These are phyloP conservation scores for Muntiacus reevesi DNA, from an alignment of 2,113 vertebrate species.

Conservation along the genomic window DNA sequence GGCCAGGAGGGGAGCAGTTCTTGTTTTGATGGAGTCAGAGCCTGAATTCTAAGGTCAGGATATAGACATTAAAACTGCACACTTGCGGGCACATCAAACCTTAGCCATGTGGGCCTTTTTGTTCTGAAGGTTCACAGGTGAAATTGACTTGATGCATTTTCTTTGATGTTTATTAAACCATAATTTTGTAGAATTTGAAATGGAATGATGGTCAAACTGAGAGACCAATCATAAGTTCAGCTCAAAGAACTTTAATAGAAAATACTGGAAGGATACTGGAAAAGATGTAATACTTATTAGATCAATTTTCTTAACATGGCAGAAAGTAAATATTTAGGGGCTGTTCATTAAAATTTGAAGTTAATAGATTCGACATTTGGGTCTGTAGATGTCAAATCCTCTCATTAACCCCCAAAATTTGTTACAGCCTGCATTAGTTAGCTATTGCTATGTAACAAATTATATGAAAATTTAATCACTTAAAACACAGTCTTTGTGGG, in stretches of 20 bases:
- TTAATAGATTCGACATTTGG: neutral
- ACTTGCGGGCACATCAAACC: neutral
- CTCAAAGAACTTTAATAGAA: neutral
- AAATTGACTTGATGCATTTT: neutral
- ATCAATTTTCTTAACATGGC: neutral
- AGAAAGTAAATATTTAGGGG: neutral
- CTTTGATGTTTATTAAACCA: neutral
- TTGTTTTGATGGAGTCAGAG: neutral
- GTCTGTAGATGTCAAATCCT: neutral
- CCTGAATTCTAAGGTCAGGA: neutral
- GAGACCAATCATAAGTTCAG: neutral
- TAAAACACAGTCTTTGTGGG: neutral
- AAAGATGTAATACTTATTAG: neutral
- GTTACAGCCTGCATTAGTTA: neutral
- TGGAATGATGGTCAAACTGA: neutral
- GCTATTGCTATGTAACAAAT: neutral
- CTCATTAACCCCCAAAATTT: neutral
- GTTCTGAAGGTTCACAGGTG: neutral
- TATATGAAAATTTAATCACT: neutral
- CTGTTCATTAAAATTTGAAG: neutral
- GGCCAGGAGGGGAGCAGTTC: neutral
- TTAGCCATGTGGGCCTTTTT: neutral
- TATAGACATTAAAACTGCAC: neutral
- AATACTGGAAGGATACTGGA: neutral
- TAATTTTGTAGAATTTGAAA: slow-evolving; percentile 30